Conservation (phyloP, 2,113 vertebrate species). For the Heterotilapia buettikoferi region DNA sequence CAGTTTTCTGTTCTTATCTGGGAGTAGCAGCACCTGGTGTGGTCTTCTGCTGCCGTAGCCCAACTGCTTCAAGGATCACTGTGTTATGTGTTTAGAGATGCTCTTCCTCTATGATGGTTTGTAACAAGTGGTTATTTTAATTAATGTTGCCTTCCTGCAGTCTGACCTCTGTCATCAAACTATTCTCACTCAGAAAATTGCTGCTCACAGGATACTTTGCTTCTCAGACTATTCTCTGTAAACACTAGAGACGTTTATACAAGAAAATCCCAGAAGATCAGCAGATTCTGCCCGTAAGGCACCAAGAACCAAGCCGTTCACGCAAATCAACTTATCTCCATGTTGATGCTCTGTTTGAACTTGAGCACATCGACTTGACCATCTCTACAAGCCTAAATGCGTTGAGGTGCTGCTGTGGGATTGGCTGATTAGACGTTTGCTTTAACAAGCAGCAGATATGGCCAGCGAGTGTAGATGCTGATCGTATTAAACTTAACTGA, state of each 20-base stretch:
- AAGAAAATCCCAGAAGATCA: background rate
- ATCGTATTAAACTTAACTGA: background rate
- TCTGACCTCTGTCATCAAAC: background rate
- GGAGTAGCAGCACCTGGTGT: background rate
- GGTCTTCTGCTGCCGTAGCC: background rate
- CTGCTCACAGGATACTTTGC: background rate
- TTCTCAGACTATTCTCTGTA: background rate
- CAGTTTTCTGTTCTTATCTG: background rate
- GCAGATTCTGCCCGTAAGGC: background rate
- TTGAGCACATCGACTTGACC: background rate
- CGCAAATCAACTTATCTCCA: background rate
- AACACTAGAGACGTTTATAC: background rate
- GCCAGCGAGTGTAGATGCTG: background rate
- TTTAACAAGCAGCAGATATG: background rate
- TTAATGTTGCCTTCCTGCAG: background rate
- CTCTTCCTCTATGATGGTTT: background rate
- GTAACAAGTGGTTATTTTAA: background rate
- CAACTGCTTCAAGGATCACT: background rate
- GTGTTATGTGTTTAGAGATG: background rate
- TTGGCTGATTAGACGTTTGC: background rate
- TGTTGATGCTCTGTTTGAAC: background rate
- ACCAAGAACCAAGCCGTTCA: accelerated
- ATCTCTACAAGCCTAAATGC: background rate
- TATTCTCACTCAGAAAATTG: background rate
- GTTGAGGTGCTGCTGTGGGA: background rate